These are phyloP conservation scores for Ascaphus truei DNA, from an alignment of 2,113 vertebrate species.

Conservation along the genomic window DNA sequence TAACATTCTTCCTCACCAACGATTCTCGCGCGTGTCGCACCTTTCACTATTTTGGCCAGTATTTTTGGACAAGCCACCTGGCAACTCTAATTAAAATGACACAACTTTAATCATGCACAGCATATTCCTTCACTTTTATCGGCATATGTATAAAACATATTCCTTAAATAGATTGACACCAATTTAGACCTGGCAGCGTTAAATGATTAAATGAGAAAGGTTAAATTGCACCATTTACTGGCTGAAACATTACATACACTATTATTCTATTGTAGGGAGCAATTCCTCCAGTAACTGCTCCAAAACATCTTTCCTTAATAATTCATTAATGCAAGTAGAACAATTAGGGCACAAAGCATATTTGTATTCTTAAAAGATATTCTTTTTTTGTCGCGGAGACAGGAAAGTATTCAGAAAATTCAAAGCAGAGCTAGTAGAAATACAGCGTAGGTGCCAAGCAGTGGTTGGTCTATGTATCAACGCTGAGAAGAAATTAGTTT, in stretches of 20 bases:
- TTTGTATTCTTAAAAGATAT: too few relatives aligned
- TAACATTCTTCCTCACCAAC: too few relatives aligned
- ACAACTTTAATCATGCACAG: neutral
- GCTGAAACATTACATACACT: neutral
- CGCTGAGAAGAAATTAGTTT: too few relatives aligned
- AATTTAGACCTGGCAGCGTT: neutral
- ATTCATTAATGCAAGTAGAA: constrained; percentile 5
- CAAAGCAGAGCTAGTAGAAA: too few relatives aligned
- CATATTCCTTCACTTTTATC: neutral
- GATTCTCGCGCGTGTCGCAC: too few relatives aligned
- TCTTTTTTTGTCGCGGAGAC: too few relatives aligned
- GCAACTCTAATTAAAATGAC: too few relatives aligned
- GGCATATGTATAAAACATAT: neutral
- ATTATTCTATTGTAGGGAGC: neutral
- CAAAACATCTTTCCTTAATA: constrained; percentile 18
- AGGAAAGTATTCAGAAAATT: too few relatives aligned
- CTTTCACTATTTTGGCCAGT: too few relatives aligned
- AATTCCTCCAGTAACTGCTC: constrained; percentile 5
- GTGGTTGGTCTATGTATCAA: too few relatives aligned
- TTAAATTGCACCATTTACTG: neutral
- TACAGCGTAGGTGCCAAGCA: too few relatives aligned
- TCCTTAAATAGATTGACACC: constrained; percentile 26
- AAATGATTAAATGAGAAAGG: neutral
- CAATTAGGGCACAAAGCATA: neutral
- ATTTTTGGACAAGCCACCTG: too few relatives aligned